A percentile compares a stretch with the other conserved stretches of the same genome.
These are phyloP conservation scores for Gallirallus australis DNA, from an alignment of 2,797 vertebrate genomes.

Conservation along the genomic window DNA sequence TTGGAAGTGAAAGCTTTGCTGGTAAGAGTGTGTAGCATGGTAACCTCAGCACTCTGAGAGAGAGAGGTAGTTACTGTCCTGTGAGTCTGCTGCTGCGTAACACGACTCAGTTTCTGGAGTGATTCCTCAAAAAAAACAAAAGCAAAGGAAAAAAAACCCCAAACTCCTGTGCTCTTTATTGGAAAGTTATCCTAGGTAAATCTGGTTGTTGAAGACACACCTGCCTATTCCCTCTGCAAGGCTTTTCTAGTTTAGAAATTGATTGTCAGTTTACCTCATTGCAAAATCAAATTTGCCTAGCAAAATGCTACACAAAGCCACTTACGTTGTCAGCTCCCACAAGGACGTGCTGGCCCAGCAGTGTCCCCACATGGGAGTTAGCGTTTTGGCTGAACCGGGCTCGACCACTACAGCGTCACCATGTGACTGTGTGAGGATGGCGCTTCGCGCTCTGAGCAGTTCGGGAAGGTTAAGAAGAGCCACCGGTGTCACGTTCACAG, in stretches of 20 bases:
- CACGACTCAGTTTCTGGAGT: constrained; percentile 5
- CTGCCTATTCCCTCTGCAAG: constrained; percentile 45
- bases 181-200: constrained; percentile 40
- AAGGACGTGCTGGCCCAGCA: background rate
- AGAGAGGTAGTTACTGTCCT: constrained; percentile 53
- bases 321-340: background rate
- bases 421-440: background rate
- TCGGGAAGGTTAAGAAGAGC: constrained; percentile 21
- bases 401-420: background rate
- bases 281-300: constrained; percentile 32
- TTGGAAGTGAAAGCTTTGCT: constrained; percentile 41
- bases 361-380: background rate
- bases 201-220: background rate
- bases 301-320: constrained; percentile 20
- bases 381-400: background rate
- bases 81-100: constrained; percentile 15
- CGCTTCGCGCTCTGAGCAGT: background rate
- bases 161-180: constrained; percentile 49
- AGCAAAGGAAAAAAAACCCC: background rate
- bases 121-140: background rate
- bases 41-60: constrained; percentile 34
- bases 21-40: constrained; percentile 42
- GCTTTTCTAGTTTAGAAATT: constrained; percentile 66
- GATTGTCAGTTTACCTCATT: constrained; percentile 77
- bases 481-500: constrained; percentile 60